Conservation (phyloP, 2,888 invertebrate genomes). For the Pantelozetes paolii region DNA sequence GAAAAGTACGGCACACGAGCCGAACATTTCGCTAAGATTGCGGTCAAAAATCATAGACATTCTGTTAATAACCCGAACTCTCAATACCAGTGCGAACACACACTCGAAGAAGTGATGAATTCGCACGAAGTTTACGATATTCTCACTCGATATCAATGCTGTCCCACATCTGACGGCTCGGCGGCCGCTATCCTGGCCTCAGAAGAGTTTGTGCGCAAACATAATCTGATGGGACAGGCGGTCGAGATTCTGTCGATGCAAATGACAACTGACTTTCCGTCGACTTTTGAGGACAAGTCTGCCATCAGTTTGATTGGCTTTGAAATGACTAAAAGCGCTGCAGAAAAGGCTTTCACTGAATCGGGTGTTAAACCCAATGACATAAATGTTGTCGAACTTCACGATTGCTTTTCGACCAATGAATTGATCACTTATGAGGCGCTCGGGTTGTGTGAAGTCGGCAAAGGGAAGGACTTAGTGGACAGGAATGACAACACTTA, state of each 20-base stretch:
- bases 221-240: conserved; percentile 76
- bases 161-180: conserved; percentile 96
- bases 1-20: conserved; percentile 87
- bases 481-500: conserved; percentile 96
- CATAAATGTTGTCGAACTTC: conserved; percentile 89
- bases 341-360: conserved; percentile 68
- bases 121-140: conserved; percentile 77
- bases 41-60: conserved; percentile 95
- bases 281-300: conserved; percentile 75
- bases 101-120: conserved; percentile 71
- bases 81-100: conserved; percentile 87
- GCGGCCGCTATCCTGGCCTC: conserved; percentile 87
- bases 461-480: conserved; percentile 84
- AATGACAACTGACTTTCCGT: conserved; percentile 86
- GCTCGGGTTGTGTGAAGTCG: conserved; percentile 72
- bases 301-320: conserved; percentile 78
- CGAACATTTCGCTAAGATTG: conserved; percentile 94
- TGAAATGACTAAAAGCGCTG: conserved; percentile 85
- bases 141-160: conserved; percentile 92
- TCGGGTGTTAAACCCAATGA: conserved; percentile 71
- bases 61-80: conserved; percentile 94
- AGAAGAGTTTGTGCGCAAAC: conserved; percentile 79
- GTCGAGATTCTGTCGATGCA: conserved; percentile 95
- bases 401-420: conserved; percentile 97
- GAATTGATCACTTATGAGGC: conserved; percentile 97